Base-by-base conservation (phyloP, 1,140 invertebrate species). In the Cotesia chilonis region DNA sequence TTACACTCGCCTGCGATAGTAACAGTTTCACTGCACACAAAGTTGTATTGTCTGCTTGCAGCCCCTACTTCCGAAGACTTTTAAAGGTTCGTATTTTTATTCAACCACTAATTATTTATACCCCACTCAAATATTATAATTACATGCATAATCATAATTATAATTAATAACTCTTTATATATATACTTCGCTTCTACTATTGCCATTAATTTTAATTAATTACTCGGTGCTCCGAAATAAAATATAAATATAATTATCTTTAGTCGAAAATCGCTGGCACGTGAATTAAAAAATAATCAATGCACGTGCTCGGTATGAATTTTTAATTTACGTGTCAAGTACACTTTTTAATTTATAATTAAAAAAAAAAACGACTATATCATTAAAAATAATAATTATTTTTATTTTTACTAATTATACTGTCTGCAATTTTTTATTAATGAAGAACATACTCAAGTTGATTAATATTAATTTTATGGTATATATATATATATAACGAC, bases 1-100 rank as follows among this genome's bases (percentile, higher is more conserved):
- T 97, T 72, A 97, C 96, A 35, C 88, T 97, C 75, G 95, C 95
- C 76, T 96, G 95, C 88, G 95, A 96, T 81, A 94, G 93, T 75
- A 91, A 92, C 79, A 94, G 92, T 66, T 94, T 96, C 83, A 94
- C 92, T 70, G 96, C 95, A 54, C 96, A 97, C 88, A 96, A 96
- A 89, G 93, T 93, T 78, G 95, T 97, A 38, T 89, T 97, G 68
- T 96, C 95, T 66, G 95, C 95, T 35, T 96, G 95, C 88, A 96
- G 95, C 85, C 94, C 95, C 7, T 97, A 96, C 87, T 96, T 97
- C 88, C 90, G 94, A 79, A 90, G 92, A 79, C 88, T 97, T 75
- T 90, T 97, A 79, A 96, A 96, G 89, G 90, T 91, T 78, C 82
- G 84, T 81, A 37, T 60, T 57, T 36, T 80, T 77, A 28, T 28